phyloP scores from a whole-genome alignment of 2,797 vertebrate species.

The Siniperca scherzeri region DNA sequence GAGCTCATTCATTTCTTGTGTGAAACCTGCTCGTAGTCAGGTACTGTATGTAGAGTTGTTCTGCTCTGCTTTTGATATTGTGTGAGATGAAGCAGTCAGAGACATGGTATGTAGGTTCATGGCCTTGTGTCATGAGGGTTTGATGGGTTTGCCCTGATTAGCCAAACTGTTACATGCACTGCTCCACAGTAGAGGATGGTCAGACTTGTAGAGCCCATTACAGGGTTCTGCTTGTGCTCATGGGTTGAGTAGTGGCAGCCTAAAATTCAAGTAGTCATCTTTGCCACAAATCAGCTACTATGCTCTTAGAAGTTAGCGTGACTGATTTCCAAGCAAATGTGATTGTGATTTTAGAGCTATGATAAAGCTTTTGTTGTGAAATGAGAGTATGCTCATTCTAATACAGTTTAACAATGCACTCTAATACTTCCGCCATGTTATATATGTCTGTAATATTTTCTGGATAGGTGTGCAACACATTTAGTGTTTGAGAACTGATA shows the following conservation, averaged over 20 bases:
- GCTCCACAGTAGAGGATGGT: neutral
- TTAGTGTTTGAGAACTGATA: neutral
- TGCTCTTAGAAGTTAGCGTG: neutral
- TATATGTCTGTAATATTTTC: neutral
- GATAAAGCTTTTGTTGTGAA: constrained; percentile 12
- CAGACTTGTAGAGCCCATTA: neutral
- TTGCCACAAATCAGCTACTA: constrained; percentile 1
- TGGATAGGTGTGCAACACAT: neutral
- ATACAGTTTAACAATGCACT: neutral
- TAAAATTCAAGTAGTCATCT: constrained; percentile 2
- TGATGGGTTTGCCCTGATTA: neutral
- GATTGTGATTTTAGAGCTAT: constrained; percentile 11
- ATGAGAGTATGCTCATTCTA: neutral
- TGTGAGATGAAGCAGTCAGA: neutral
- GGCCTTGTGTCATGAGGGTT: neutral
- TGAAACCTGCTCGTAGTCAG: neutral
- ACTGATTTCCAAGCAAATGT: constrained; percentile 28
- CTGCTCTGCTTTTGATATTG: neutral
- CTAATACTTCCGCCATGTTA: neutral
- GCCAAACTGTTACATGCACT: neutral
- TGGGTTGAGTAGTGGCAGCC: neutral
- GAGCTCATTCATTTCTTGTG: constrained; percentile 2
- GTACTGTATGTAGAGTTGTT: neutral
- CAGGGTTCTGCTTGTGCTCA: neutral
- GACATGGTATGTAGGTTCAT: neutral